A percentile compares a stretch with the other conserved stretches of the same genome.
Evolutionary conservation across 2,888 invertebrate species (phyloP).

Genomic region (Drosophila sordidula): DNA sequence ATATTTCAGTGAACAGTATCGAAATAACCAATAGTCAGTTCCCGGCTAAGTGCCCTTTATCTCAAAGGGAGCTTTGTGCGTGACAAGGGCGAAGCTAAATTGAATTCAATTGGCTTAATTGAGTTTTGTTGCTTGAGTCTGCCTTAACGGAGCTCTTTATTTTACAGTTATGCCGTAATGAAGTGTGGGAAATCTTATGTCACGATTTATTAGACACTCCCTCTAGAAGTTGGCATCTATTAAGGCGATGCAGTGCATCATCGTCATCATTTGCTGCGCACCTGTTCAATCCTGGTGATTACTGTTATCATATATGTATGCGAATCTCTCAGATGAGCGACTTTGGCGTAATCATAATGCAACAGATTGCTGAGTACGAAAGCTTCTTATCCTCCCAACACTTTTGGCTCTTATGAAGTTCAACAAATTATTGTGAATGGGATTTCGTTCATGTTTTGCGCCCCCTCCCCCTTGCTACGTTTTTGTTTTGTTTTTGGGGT

Average conservation of each 20-base stretch:
- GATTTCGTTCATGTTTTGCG: conserved; percentile 26
- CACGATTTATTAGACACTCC: background rate
- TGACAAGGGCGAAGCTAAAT: conserved; percentile 45
- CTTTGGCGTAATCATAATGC: conserved; percentile 62
- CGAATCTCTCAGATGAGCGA: conserved; percentile 41
- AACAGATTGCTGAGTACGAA: conserved; percentile 67
- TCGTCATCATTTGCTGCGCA: conserved; percentile 15
- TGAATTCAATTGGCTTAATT: conserved; percentile 69
- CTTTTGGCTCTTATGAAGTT: conserved; percentile 64
- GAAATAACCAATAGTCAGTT: background rate
- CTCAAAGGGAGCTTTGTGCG: background rate
- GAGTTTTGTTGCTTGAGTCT: conserved; percentile 13
- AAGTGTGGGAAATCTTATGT: conserved; percentile 15
- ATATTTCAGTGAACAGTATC: background rate
- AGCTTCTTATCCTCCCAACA: conserved; percentile 28
- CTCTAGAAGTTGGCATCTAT: background rate
- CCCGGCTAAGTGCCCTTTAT: background rate
- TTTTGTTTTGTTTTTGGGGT: conserved; percentile 51
- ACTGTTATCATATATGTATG: conserved; percentile 35
- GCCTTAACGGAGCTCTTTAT: background rate
- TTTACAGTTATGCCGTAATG: background rate
- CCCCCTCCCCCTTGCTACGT: background rate
- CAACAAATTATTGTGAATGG: conserved; percentile 80
- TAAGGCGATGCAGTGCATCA: conserved; percentile 12
- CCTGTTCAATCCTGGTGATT: conserved; percentile 28